Evolutionary conservation across 2,797 vertebrate genomes (phyloP).

Genomic region (Muscicapa comitata): DNA sequence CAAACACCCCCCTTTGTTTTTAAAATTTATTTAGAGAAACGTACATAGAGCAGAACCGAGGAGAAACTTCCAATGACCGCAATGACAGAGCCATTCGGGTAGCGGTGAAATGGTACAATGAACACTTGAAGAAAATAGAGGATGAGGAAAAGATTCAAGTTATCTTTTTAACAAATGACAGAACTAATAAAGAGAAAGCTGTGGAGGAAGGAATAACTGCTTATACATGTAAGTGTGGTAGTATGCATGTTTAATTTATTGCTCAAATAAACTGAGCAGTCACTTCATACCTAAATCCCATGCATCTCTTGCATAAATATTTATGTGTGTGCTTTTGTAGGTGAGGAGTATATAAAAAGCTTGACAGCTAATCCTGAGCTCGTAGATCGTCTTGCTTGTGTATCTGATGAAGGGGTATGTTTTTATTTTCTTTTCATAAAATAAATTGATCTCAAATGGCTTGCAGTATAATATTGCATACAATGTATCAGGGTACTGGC

Average conservation of each 20-base stretch:
- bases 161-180: constrained; percentile 93
- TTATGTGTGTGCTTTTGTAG: constrained; percentile 73
- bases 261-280: background rate
- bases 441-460: background rate
- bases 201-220: constrained; percentile 82
- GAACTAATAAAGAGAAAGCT: constrained; percentile 88
- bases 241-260: background rate
- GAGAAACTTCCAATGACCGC: constrained; percentile 91
- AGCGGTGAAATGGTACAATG: constrained; percentile 88
- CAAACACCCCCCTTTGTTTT: background rate
- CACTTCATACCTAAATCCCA: background rate
- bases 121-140: constrained; percentile 80
- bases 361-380: constrained; percentile 91
- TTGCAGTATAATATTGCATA: background rate
- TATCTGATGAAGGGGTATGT: constrained; percentile 87
- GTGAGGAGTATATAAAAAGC: constrained; percentile 95
- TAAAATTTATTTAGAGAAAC: constrained; percentile 82
- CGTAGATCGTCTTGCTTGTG: constrained; percentile 89
- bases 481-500: background rate
- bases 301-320: background rate
- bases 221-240: constrained; percentile 84
- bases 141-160: constrained; percentile 75
- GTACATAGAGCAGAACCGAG: constrained; percentile 87
- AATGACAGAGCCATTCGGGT: constrained; percentile 94
- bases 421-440: constrained; percentile 27